phyloP scores from a whole-genome alignment of 2,797 vertebrate genomes.

The Acipenser transmontanus region DNA sequence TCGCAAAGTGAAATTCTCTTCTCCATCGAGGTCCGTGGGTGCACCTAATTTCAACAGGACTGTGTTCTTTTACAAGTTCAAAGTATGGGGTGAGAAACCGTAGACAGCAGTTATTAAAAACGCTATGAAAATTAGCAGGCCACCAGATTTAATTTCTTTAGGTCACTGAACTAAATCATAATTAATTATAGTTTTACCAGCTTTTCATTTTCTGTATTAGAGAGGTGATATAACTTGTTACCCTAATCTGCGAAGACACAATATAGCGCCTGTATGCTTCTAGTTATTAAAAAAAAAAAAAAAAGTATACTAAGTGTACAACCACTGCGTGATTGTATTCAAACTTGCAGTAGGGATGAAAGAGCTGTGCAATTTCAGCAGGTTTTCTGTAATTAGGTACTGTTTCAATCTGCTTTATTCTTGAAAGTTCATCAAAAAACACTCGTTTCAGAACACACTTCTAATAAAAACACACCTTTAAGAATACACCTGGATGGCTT shows the following conservation, averaged over 20 bases:
- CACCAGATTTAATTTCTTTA: slow-evolving; percentile 12
- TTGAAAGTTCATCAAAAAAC: too few relatives aligned
- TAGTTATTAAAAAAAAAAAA: neutral
- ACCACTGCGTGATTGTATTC: neutral
- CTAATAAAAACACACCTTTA: too few relatives aligned
- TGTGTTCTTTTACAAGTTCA: neutral
- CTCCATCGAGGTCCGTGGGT: too few relatives aligned
- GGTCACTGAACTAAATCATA: slow-evolving; percentile 21
- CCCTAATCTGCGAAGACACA: neutral
- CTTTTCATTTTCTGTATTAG: slow-evolving; percentile 14
- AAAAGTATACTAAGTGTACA: neutral
- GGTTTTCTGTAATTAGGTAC: neutral
- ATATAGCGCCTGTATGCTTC: neutral
- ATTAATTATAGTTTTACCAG: neutral
- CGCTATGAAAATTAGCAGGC: slow-evolving; percentile 11
- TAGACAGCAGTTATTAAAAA: slow-evolving; percentile 15
- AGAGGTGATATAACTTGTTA: slow-evolving; percentile 8
- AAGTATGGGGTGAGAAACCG: neutral
- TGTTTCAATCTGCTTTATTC: neutral
- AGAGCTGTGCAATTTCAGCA: neutral
- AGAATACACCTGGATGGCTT: too few relatives aligned
- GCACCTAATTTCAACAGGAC: too few relatives aligned
- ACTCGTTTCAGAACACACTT: too few relatives aligned
- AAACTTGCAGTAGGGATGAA: neutral
- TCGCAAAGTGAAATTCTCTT: too few relatives aligned